A percentile compares a stretch with the other conserved stretches of the same genome.
Conservation (phyloP, 2,113 vertebrate species). For the Mandrillus leucophaeus region DNA sequence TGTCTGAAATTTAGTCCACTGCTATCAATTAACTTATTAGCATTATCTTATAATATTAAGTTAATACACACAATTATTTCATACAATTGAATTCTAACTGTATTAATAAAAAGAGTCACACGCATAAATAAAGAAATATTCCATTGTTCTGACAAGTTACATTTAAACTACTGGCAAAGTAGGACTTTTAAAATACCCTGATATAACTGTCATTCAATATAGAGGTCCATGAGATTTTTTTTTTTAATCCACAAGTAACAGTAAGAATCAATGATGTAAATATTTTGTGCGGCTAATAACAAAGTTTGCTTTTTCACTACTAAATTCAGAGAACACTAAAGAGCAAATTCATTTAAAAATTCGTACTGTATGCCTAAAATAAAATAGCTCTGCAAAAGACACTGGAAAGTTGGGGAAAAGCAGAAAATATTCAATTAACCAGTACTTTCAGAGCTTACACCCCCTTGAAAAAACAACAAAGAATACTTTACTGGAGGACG, state of each 20-base stretch:
- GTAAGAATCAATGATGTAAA: neutral
- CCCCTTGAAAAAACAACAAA: neutral
- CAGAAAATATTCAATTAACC: neutral
- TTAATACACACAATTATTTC: fast-evolving
- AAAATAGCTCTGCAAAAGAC: neutral
- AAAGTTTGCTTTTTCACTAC: neutral
- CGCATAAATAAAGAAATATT: neutral
- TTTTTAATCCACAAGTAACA: neutral
- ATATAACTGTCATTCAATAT: neutral
- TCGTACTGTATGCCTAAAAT: neutral
- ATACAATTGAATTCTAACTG: neutral
- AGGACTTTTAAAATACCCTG: neutral
- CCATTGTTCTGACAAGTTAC: neutral
- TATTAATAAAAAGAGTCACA: neutral
- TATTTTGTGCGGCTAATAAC: neutral
- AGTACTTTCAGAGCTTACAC: neutral
- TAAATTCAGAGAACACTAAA: neutral
- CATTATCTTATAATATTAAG: neutral
- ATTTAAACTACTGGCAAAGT: neutral
- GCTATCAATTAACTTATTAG: neutral
- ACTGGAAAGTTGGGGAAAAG: neutral
- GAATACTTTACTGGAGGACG: neutral
- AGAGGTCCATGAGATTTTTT: neutral
- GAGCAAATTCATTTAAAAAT: neutral
- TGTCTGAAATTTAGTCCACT: neutral